Percentiles rank a stretch among this genome's conserved stretches.
Evolutionary conservation across 1,140 invertebrate species (phyloP).

Genomic region (Tigriopus japonicus): DNA sequence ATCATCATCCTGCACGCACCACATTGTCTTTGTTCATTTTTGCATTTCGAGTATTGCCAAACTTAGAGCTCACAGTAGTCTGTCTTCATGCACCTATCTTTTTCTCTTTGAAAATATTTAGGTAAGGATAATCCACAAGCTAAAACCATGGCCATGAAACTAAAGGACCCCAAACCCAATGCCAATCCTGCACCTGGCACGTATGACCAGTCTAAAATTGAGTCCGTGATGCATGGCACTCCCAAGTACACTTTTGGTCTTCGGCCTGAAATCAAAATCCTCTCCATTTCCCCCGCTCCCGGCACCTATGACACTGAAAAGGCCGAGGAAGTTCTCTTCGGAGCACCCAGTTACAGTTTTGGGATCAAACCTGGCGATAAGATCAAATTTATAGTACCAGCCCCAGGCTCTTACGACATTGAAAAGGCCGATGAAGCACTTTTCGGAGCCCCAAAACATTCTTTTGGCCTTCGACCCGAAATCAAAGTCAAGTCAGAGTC

Average conservation of each 20-base stretch:
- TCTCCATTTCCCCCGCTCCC: slow-evolving; percentile 7
- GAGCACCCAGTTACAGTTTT: background rate
- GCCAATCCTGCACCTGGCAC: slow-evolving; percentile 1
- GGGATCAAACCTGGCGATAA: slow-evolving; percentile 11
- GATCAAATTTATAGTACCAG: background rate
- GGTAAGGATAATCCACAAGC: slow-evolving; percentile 6
- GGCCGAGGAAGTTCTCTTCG: background rate
- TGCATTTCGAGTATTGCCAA: background rate
- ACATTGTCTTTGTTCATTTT: background rate
- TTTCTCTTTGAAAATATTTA: background rate
- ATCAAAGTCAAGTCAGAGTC: background rate
- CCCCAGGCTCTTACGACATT: slow-evolving; percentile 7
- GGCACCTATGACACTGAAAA: slow-evolving; percentile 10
- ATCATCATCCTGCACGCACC: background rate
- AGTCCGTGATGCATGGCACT: background rate
- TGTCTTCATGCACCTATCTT: background rate
- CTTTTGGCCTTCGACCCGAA: slow-evolving; percentile 10
- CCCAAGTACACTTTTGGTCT: slow-evolving; percentile 12
- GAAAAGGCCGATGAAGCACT: background rate
- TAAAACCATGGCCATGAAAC: slow-evolving; percentile 7
- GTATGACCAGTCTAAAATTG: slow-evolving; percentile 5
- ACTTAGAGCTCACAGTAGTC: no score
- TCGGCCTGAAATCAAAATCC: slow-evolving; percentile 6
- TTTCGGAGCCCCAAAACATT: background rate
- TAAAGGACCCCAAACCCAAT: slow-evolving; percentile 4